phyloP scores from a whole-genome alignment of 2,113 vertebrate species.

The Otolemur garnettii region DNA sequence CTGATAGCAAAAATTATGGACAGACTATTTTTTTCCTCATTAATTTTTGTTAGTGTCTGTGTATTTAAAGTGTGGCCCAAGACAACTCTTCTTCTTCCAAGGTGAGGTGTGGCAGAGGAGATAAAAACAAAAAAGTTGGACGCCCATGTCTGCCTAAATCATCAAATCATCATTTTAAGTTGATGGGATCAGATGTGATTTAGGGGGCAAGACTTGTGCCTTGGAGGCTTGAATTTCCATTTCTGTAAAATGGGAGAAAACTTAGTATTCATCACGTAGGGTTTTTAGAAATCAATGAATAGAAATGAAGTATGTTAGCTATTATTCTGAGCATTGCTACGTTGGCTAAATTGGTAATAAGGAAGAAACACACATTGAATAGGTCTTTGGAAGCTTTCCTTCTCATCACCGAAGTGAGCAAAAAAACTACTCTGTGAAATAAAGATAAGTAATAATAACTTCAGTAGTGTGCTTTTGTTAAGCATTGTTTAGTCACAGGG shows the following conservation, averaged over 20 bases:
- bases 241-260: background rate
- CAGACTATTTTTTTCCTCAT: too few relatives aligned
- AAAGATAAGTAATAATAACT: background rate
- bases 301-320: background rate
- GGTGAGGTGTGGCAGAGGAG: too few relatives aligned
- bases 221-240: background rate
- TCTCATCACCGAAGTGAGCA: background rate
- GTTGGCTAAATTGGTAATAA: background rate
- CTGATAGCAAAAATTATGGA: too few relatives aligned
- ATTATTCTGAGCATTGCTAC: background rate
- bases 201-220: fast-evolving
- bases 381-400: background rate
- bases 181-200: background rate
- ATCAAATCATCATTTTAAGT: background rate
- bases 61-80: too few relatives aligned
- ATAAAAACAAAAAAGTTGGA: too few relatives aligned
- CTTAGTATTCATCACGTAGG: background rate
- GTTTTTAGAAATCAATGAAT: background rate
- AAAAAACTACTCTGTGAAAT: background rate
- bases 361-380: background rate
- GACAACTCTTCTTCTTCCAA: too few relatives aligned
- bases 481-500: background rate
- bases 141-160: background rate
- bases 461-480: background rate
- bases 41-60: too few relatives aligned